Evolutionary conservation across 1,140 invertebrate genomes (phyloP), one percentile per base, ranked within the genome.

Genomic region (Hypsibius dujardini): DNA sequence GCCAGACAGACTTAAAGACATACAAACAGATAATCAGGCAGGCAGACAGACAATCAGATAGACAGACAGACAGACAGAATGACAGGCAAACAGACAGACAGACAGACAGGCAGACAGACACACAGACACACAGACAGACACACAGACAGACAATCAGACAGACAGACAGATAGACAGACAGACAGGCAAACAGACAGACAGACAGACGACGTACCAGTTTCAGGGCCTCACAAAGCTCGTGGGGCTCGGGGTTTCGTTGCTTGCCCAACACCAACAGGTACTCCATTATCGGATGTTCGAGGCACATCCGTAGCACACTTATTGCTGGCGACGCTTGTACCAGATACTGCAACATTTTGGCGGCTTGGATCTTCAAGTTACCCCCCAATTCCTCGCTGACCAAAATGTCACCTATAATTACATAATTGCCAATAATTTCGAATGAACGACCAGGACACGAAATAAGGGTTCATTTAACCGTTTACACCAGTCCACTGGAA

Each of bases 271-370:
- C 7, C 12, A 67, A 7, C 62, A 67, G 42, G 42, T 67, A 67
- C 42, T 67, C 62, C 62, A 67, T 15, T 12, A 67, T 45, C 12
- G 62, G 62, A 67, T 67, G 62, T 67, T 67, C 62, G 62, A 42
- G 62, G 45, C 62, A 67, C 3, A 67, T 15, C 12, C 62, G 62
- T 7, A 67, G 62, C 42, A 67, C 62, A 42, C 45, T 67, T 12
- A 67, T 45, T 7, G 62, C 62, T 12, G 12, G 7, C 3, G 62
- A 67, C 3, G 62, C 7, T 42, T 45, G 12, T 3, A 45, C 3
- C 3, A 67, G 42, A 42, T 45, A 15, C 62, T 67, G 62, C 62
- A 67, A 42, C 12, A 67, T 12, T 42, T 45, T 67, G 62, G 45
- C 62, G 3, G 62, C 12, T 42, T 7, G 42, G 12, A 67, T 12